phyloP scores from a whole-genome alignment of 1,140 invertebrate species.

The Aplysia californica region DNA sequence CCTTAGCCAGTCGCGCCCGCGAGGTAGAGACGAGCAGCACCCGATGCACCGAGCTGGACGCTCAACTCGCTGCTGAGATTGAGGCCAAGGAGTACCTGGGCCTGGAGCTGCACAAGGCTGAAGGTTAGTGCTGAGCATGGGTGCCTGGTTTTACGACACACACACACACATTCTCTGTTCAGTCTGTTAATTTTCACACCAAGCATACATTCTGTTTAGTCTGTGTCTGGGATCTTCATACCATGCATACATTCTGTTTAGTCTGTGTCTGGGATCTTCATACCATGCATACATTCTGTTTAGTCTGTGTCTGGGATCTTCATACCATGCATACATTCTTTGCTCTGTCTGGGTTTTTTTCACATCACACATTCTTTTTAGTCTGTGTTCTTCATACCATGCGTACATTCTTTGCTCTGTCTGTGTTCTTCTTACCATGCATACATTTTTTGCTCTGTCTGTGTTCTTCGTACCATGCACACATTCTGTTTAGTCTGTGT shows the following conservation, averaged over 20 bases:
- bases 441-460: background rate
- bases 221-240: background rate
- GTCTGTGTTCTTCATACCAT: no score
- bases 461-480: background rate
- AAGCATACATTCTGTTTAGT: background rate
- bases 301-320: background rate
- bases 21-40: constrained; percentile 41
- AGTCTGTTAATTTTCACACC: background rate
- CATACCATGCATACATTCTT: background rate
- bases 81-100: constrained; percentile 60
- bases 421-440: background rate
- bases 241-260: background rate
- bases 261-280: background rate
- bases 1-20: constrained; percentile 34
- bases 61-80: constrained; percentile 54
- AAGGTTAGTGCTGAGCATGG: constrained; percentile 44
- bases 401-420: background rate
- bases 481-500: background rate
- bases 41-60: constrained; percentile 51
- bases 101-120: constrained; percentile 63
- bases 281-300: background rate
- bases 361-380: no score
- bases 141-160: background rate
- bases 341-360: background rate
- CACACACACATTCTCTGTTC: background rate